A percentile compares a stretch with the other conserved stretches of the same genome.
Evolutionary conservation across 2,797 vertebrate genomes (phyloP).

Genomic region (Darevskia nairensis): DNA sequence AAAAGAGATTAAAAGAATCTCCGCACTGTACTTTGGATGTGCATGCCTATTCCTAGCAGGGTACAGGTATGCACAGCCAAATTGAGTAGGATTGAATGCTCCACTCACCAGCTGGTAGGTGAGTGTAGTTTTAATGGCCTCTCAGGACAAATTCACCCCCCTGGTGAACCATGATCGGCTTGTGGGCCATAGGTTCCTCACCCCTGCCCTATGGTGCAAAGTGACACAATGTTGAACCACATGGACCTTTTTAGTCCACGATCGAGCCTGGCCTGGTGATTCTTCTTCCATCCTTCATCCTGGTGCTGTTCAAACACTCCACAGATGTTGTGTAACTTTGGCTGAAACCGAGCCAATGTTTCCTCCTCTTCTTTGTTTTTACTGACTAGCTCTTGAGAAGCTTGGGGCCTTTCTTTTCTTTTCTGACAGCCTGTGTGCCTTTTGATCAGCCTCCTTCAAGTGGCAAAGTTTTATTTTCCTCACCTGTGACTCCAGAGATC

Average conservation of each 20-base stretch:
- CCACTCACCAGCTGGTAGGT: too few relatives aligned
- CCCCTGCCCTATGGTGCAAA: too few relatives aligned
- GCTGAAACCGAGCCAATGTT: neutral
- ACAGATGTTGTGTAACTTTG: constrained; percentile 1
- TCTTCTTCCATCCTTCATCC: neutral
- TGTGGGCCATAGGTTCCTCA: too few relatives aligned
- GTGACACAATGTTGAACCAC: neutral
- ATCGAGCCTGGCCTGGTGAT: neutral
- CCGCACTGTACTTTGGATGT: too few relatives aligned
- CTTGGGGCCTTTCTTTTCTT: constrained; percentile 4
- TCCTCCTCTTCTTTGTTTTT: constrained; percentile 11
- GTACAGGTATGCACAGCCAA: too few relatives aligned
- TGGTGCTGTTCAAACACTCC: neutral
- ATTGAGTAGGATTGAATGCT: too few relatives aligned
- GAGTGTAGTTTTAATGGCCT: too few relatives aligned
- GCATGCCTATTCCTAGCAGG: too few relatives aligned
- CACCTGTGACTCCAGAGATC: constrained; percentile 60
- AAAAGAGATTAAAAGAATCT: too few relatives aligned
- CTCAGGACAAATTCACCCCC: too few relatives aligned
- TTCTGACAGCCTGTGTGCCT: constrained; percentile 35
- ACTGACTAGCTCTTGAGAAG: constrained; percentile 22
- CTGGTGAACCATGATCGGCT: too few relatives aligned
- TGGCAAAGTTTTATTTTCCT: constrained; percentile 55
- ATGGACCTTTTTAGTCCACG: neutral
- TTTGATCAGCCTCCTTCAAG: constrained; percentile 53